Conservation (phyloP, 53 echinoderm and acorn worm genomes). For the Patiria pectinifera region DNA sequence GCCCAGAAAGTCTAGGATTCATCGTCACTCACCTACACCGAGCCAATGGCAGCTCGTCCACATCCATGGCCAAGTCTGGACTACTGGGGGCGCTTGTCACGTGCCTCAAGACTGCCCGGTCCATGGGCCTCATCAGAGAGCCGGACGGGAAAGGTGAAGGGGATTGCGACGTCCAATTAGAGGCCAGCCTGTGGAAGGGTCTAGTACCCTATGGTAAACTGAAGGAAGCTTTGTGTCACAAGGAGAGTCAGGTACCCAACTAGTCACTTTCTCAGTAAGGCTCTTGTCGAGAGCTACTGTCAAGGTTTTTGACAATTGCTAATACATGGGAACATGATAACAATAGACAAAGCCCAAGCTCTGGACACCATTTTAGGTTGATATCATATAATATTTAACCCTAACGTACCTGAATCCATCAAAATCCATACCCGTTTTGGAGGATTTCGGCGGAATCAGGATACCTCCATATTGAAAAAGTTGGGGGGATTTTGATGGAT, state of each 20-base stretch:
- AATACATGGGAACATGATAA: too few relatives aligned
- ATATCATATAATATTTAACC: too few relatives aligned
- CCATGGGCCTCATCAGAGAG: slow-evolving; percentile 69
- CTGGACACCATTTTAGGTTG: too few relatives aligned
- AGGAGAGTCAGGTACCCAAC: slow-evolving; percentile 74
- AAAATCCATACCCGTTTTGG: too few relatives aligned
- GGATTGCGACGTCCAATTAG: background rate
- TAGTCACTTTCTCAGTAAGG: background rate
- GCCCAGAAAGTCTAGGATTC: slow-evolving; percentile 75
- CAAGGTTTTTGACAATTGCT: too few relatives aligned
- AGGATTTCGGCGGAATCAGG: too few relatives aligned
- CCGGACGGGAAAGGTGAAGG: background rate
- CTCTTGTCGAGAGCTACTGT: too few relatives aligned
- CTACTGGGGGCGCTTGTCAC: slow-evolving; percentile 81
- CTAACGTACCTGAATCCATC: too few relatives aligned
- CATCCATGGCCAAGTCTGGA: slow-evolving; percentile 49
- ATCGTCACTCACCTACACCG: slow-evolving; percentile 72
- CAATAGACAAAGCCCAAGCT: too few relatives aligned
- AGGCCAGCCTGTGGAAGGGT: slow-evolving; percentile 78
- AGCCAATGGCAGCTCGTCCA: slow-evolving; percentile 8
- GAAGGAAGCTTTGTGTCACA: slow-evolving; percentile 80
- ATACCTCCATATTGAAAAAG: too few relatives aligned
- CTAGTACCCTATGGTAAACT: slow-evolving; percentile 71
- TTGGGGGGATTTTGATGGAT: too few relatives aligned
- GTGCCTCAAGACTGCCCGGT: slow-evolving; percentile 85